Percentiles rank a stretch among this genome's conserved stretches.
phyloP scores from a whole-genome alignment of 1,140 invertebrate species.

The Eumaeus atala region DNA sequence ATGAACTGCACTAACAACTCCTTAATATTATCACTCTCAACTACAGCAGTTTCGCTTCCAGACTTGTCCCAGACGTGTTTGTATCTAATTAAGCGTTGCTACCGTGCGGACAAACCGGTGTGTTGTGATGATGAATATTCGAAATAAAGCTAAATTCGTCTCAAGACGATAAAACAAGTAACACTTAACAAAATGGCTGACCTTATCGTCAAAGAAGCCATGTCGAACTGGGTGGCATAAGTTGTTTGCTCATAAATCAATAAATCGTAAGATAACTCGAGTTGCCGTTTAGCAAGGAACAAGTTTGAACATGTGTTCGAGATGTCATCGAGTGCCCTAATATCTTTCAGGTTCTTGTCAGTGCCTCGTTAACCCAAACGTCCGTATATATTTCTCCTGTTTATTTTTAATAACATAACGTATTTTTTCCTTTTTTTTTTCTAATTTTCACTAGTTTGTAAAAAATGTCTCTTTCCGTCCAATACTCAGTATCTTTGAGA shows the following conservation, averaged over 20 bases:
- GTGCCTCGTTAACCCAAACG: slow-evolving; percentile 15
- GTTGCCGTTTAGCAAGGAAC: not conserved
- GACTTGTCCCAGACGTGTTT: too few species aligned
- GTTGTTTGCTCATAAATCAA: slow-evolving; percentile 33
- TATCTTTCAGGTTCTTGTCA: slow-evolving; percentile 13
- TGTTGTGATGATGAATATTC: too few species aligned
- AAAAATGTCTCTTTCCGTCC: too few species aligned
- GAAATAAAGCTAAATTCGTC: slow-evolving; percentile 8
- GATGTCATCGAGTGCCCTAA: slow-evolving; percentile 22
- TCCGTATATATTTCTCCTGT: too few species aligned
- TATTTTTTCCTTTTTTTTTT: too few species aligned
- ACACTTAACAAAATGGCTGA: slow-evolving; percentile 37
- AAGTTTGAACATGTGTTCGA: slow-evolving; percentile 22
- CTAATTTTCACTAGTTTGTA: not conserved
- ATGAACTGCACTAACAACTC: too few species aligned
- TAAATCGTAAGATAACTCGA: slow-evolving; percentile 17
- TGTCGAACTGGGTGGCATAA: slow-evolving; percentile 30
- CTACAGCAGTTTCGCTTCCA: too few species aligned
- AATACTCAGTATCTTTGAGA: too few species aligned
- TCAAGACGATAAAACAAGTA: slow-evolving; percentile 28
- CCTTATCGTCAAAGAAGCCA: slow-evolving; percentile 31
- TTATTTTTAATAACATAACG: too few species aligned
- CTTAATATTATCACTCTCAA: too few species aligned
- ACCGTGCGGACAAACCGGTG: too few species aligned
- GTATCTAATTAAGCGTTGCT: too few species aligned